A percentile compares a stretch with the other conserved stretches of the same genome.
Conservation (phyloP, 2,797 vertebrate genomes). For the Meriones psammophilus region DNA sequence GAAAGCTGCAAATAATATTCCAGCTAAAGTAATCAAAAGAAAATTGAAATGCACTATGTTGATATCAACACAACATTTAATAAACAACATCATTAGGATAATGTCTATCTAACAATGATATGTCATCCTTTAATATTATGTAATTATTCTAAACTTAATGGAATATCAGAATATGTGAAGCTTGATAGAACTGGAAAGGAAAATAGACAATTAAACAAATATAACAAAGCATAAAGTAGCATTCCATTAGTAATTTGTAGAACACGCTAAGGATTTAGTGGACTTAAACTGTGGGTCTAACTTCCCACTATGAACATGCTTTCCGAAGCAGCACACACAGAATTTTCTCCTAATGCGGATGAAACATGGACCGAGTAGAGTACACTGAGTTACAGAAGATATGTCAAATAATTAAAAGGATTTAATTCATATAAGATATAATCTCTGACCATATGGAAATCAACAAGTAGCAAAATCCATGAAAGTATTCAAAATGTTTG, state of each 20-base stretch:
- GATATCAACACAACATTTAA: not conserved
- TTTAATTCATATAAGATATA: too few relatives aligned
- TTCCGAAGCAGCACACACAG: too few relatives aligned
- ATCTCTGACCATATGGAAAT: too few relatives aligned
- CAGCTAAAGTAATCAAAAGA: slow-evolving; percentile 11
- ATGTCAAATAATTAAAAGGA: too few relatives aligned
- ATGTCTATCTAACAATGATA: not conserved
- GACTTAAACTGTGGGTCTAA: too few relatives aligned
- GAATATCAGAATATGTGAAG: not conserved
- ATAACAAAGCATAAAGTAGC: not conserved
- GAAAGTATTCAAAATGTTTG: too few relatives aligned
- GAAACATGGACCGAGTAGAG: too few relatives aligned
- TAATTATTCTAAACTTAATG: not conserved
- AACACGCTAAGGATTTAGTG: not conserved
- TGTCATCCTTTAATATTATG: not conserved
- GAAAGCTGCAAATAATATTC: not conserved
- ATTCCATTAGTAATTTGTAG: not conserved
- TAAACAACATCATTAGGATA: not conserved
- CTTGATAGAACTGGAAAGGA: not conserved
- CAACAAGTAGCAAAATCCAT: too few relatives aligned
- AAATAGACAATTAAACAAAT: not conserved
- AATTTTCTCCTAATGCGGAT: too few relatives aligned
- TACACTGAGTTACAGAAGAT: too few relatives aligned
- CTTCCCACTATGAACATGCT: too few relatives aligned
- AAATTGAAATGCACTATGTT: not conserved